A percentile compares a stretch with the other conserved stretches of the same genome.
phyloP scores from a whole-genome alignment of 2,113 vertebrate species.

The Leptocoma aspasia region DNA sequence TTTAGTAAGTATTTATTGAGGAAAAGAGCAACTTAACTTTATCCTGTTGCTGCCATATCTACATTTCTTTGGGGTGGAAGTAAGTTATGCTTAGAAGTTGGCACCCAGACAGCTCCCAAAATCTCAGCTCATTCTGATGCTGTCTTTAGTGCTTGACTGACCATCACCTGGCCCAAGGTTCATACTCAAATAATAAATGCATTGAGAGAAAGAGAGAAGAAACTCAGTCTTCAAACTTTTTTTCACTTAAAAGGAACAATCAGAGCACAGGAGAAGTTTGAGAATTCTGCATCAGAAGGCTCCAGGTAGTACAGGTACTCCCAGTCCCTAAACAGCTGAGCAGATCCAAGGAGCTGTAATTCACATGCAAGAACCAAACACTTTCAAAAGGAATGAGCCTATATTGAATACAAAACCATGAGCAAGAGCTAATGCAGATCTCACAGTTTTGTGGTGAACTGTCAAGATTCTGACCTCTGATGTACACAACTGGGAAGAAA shows the following conservation, averaged over 20 bases:
- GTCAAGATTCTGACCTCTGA: not conserved
- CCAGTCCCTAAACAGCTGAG: not conserved
- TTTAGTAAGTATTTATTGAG: not conserved
- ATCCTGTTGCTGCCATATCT: not conserved
- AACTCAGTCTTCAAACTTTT: not conserved
- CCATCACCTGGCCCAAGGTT: not conserved
- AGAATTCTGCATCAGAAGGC: not conserved
- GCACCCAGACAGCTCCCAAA: not conserved
- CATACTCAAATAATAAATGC: not conserved
- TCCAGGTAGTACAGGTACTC: too few relatives aligned
- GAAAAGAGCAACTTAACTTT: not conserved
- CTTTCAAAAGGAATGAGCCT: not conserved
- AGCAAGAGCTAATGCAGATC: not conserved
- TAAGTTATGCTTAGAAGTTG: not conserved
- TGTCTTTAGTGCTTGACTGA: not conserved
- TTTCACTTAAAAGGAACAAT: not conserved
- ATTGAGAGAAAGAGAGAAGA: not conserved
- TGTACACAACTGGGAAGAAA: not conserved
- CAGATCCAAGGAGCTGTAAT: not conserved
- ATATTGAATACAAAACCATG: accelerated
- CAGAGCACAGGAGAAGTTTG: not conserved
- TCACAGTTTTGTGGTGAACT: not conserved
- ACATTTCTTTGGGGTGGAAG: not conserved
- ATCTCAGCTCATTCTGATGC: not conserved
- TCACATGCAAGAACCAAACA: not conserved